phyloP scores from a whole-genome alignment of 2,113 vertebrate genomes.

The Amblyornis subalaris region DNA sequence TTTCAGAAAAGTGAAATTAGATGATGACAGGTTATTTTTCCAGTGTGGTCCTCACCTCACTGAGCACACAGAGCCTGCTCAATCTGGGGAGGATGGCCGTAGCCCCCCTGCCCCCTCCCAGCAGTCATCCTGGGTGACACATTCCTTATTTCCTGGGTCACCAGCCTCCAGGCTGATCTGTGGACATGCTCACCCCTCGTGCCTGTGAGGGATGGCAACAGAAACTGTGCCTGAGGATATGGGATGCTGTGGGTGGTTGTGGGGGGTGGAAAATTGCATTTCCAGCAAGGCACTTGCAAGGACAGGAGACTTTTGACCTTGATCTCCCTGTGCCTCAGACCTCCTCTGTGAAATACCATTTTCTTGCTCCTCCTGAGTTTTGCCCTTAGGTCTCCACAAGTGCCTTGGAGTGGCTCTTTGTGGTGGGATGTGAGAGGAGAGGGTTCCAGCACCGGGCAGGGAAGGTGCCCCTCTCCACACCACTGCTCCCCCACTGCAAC shows the following conservation, averaged over 20 bases:
- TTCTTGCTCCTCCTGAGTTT: background rate
- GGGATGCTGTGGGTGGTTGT: rapidly evolving
- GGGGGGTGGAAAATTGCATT: rapidly evolving
- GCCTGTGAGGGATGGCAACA: rapidly evolving
- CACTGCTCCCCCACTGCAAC: background rate
- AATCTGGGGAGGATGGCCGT: rapidly evolving
- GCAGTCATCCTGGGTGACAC: background rate
- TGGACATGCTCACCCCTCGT: rapidly evolving
- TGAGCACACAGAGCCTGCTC: background rate
- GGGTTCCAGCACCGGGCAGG: rapidly evolving
- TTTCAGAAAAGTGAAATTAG: background rate
- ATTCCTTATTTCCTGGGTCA: background rate
- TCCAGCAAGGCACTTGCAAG: rapidly evolving
- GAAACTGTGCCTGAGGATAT: background rate
- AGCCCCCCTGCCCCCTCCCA: background rate
- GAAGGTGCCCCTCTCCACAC: background rate
- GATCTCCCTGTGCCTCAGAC: background rate
- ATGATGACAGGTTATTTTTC: background rate
- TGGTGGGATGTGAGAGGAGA: background rate
- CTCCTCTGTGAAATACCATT: background rate
- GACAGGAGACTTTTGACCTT: background rate
- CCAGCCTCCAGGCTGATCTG: background rate
- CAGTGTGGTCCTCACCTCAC: background rate
- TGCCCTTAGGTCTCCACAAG: background rate
- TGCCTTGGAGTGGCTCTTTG: background rate